phyloP scores from a whole-genome alignment of 2,888 invertebrate species.

The Netelia fuscicornis region DNA sequence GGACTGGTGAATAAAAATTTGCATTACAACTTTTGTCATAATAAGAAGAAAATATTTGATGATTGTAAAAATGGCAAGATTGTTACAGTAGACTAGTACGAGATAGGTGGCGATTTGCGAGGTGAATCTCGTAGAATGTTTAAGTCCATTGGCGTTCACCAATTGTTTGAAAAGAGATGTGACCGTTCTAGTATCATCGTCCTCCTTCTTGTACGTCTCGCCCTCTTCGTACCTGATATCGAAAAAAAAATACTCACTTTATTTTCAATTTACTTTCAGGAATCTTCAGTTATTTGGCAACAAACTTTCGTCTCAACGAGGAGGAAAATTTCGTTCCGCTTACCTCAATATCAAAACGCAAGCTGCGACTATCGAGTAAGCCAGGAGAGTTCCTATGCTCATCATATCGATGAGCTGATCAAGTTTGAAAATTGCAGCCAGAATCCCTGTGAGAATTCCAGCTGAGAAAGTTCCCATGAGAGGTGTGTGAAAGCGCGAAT shows the following conservation, averaged over 20 bases:
- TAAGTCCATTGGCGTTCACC: constrained; percentile 83
- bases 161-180: constrained; percentile 80
- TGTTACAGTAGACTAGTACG: constrained; percentile 84
- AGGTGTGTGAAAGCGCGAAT: constrained; percentile 90
- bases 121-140: constrained; percentile 84
- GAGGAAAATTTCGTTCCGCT: constrained; percentile 25
- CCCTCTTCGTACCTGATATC: constrained; percentile 83
- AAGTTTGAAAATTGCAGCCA: constrained; percentile 94
- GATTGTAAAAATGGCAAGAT: constrained; percentile 12
- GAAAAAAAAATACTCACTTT: constrained; percentile 19
- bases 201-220: constrained; percentile 82
- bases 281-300: no score
- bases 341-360: constrained; percentile 94
- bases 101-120: constrained; percentile 84
- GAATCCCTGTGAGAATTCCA: constrained; percentile 90
- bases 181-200: constrained; percentile 78
- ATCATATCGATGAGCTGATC: constrained; percentile 95
- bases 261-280: background rate
- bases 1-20: constrained; percentile 52
- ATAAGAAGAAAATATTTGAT: no score
- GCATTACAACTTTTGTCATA: background rate
- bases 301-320: background rate
- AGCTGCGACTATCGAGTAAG: constrained; percentile 95
- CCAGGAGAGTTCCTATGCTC: constrained; percentile 94
- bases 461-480: constrained; percentile 90